Conservation (phyloP, 2,888 invertebrate species). For the Agonopterix alstromeriana region DNA sequence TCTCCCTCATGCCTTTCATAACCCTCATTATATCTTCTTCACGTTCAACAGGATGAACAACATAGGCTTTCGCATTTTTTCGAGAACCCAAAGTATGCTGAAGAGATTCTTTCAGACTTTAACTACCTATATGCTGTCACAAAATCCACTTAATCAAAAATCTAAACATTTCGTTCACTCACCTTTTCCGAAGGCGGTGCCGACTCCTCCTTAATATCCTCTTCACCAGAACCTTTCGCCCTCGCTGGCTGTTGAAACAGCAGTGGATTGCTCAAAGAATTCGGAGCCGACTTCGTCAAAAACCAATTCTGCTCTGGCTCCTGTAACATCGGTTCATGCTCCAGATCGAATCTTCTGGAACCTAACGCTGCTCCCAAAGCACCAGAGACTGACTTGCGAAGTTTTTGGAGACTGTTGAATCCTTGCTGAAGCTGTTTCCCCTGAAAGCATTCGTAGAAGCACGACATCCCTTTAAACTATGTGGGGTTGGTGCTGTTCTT, state of each 20-base stretch:
- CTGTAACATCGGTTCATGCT: constrained; percentile 70
- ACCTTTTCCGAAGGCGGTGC: constrained; percentile 57
- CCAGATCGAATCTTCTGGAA: constrained; percentile 64
- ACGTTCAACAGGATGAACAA: too few species aligned
- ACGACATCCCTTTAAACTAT: constrained; percentile 74
- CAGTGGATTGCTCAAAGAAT: constrained; percentile 81
- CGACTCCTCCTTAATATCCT: constrained; percentile 55
- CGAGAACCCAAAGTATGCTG: too few species aligned
- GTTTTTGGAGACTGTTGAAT: constrained; percentile 82
- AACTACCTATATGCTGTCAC: too few species aligned
- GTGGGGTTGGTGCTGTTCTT: constrained; percentile 30
- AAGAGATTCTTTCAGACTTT: too few species aligned
- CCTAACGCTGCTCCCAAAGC: constrained; percentile 72
- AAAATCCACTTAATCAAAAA: too few species aligned
- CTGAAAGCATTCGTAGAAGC: constrained; percentile 74
- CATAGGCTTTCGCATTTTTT: too few species aligned
- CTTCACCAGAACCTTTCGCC: constrained; percentile 42
- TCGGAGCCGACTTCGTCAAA: constrained; percentile 87
- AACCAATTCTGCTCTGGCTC: constrained; percentile 84
- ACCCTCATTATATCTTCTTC: too few species aligned
- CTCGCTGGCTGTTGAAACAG: constrained; percentile 45
- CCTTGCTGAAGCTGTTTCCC: constrained; percentile 69
- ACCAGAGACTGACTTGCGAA: constrained; percentile 83
- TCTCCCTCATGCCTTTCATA: too few species aligned
- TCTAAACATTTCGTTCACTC: constrained; percentile 3